These are phyloP conservation scores for Redunca redunca DNA, from an alignment of 2,113 vertebrate genomes.

Conservation along the genomic window DNA sequence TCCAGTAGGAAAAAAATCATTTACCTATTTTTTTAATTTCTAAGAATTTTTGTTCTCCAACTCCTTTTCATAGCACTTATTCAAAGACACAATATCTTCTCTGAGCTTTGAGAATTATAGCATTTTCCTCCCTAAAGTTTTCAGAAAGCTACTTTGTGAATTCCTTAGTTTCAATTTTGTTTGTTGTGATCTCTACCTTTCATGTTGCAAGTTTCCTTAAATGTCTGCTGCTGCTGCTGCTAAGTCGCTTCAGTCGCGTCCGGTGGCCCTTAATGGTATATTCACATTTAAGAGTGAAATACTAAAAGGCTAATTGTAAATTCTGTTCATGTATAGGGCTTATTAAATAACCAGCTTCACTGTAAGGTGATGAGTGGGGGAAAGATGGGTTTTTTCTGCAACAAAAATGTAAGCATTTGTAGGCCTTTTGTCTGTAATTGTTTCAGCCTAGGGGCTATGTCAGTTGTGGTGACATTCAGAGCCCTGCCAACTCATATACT, in stretches of 20 bases:
- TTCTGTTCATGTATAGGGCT: not conserved
- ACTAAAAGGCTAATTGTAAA: not conserved
- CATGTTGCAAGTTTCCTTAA: not conserved
- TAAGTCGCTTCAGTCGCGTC: not conserved
- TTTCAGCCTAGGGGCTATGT: not conserved
- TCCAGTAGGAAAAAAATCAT: not conserved
- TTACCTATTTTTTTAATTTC: not conserved
- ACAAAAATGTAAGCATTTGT: not conserved
- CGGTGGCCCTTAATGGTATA: not conserved
- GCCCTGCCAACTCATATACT: not conserved
- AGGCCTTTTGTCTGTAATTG: not conserved
- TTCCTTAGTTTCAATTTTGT: conserved; percentile 4
- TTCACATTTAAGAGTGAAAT: not conserved
- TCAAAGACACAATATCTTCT: not conserved
- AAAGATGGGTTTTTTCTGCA: not conserved
- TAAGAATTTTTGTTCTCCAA: not conserved
- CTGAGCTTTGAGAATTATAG: not conserved
- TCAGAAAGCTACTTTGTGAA: not conserved
- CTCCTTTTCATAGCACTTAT: not conserved
- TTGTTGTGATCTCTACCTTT: not conserved
- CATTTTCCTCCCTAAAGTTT: not conserved
- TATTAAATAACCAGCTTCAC: not conserved
- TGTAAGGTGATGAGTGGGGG: not conserved
- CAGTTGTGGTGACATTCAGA: not conserved
- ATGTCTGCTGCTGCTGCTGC: not conserved